phyloP scores from a whole-genome alignment of 1,140 invertebrate genomes.

The Pogonomyrmex californicus region DNA sequence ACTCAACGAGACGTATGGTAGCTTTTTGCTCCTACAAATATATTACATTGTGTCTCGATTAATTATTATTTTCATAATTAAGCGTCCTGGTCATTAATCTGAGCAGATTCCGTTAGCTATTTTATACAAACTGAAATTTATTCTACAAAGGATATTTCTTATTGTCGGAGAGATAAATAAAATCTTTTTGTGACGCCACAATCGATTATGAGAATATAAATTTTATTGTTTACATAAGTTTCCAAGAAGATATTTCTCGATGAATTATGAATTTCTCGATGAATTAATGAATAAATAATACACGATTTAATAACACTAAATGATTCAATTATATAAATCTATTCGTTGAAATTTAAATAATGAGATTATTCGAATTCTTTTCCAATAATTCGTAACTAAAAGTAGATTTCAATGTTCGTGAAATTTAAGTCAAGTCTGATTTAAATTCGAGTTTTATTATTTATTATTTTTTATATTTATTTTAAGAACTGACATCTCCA shows the following conservation, averaged over 20 bases:
- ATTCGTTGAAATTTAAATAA: neutral
- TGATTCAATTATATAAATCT: neutral
- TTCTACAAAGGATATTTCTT: neutral
- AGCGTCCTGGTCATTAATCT: neutral
- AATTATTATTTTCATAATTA: slow-evolving; percentile 17
- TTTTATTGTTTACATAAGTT: neutral
- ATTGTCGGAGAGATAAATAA: neutral
- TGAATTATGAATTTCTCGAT: neutral
- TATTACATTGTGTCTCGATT: neutral
- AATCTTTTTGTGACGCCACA: neutral
- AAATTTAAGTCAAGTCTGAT: neutral
- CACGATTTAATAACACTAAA: neutral
- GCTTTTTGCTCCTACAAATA: slow-evolving; percentile 3
- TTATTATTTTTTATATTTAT: too few relatives aligned
- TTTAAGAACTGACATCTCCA: neutral
- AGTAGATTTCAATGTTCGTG: neutral
- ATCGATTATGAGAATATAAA: neutral
- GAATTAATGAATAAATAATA: neutral
- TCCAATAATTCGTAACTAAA: neutral
- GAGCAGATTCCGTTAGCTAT: neutral
- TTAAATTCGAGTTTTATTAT: neutral
- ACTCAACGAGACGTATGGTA: neutral
- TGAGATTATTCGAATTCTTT: neutral
- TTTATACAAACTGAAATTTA: neutral
- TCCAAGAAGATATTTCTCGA: neutral